phyloP scores from a whole-genome alignment of 1,140 invertebrate species.

The Dryas iulia region DNA sequence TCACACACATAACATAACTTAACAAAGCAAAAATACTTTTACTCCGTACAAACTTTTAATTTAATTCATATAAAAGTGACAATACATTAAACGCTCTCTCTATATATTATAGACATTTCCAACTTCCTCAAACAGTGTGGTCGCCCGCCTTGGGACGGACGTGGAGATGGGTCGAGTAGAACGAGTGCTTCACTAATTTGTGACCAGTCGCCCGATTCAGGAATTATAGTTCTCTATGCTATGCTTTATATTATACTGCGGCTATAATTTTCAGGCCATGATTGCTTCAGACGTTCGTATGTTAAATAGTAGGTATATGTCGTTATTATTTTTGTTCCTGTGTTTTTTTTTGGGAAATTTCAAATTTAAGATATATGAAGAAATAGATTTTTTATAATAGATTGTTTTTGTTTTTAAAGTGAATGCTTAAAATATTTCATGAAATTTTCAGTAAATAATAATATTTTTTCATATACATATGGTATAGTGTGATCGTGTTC shows the following conservation, averaged over 20 bases:
- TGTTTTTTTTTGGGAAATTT: too few relatives aligned
- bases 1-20: background rate
- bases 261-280: background rate
- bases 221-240: constrained; percentile 50
- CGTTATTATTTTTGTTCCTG: background rate
- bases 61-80: constrained; percentile 1
- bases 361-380: too few relatives aligned
- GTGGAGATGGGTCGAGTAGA: constrained; percentile 51
- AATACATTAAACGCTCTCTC: background rate
- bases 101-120: background rate
- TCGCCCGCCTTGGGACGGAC: constrained; percentile 42
- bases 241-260: constrained; percentile 15
- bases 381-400: too few relatives aligned
- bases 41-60: background rate
- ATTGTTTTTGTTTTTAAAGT: too few relatives aligned
- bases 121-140: constrained; percentile 21
- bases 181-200: constrained; percentile 63
- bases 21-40: background rate
- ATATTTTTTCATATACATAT: too few relatives aligned
- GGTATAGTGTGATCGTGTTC: too few relatives aligned
- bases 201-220: constrained; percentile 57
- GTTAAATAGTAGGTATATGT: background rate
- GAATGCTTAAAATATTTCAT: too few relatives aligned
- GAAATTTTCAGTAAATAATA: too few relatives aligned
- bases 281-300: background rate